Evolutionary conservation across 1,140 invertebrate genomes (phyloP).

Genomic region (Sarcophaga peregrina): DNA sequence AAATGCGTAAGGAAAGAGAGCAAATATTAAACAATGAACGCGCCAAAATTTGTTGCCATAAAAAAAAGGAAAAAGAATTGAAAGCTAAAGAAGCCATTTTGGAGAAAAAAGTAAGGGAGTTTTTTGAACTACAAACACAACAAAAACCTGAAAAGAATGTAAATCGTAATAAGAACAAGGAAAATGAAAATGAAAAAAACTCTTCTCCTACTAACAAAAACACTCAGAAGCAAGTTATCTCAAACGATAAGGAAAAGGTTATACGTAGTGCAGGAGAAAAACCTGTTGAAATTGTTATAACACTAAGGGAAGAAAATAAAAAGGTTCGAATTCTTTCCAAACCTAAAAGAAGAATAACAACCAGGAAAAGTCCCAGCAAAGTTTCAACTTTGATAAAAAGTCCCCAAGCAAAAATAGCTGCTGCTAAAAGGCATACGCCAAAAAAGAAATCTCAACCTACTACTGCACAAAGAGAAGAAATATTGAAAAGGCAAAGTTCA

Average conservation of each 20-base stretch:
- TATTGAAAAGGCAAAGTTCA: constrained; percentile 52
- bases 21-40: constrained; percentile 45
- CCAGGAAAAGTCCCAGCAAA: constrained; percentile 1
- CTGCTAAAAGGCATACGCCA: constrained; percentile 7
- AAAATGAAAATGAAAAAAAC: background rate
- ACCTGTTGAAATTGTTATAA: constrained; percentile 60
- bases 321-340: constrained; percentile 12
- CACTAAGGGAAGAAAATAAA: constrained; percentile 54
- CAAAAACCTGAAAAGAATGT: background rate
- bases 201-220: background rate
- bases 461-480: background rate
- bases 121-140: constrained; percentile 49
- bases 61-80: constrained; percentile 49
- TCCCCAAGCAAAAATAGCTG: background rate
- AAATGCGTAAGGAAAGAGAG: constrained; percentile 52
- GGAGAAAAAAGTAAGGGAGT: constrained; percentile 51
- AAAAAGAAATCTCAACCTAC: constrained; percentile 6
- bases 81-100: constrained; percentile 58
- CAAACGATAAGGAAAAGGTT: constrained; percentile 8
- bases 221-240: background rate
- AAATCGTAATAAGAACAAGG: background rate
- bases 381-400: background rate
- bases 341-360: background rate
- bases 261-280: constrained; percentile 40
- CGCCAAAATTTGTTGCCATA: no score